Base-by-base conservation (phyloP, 2,888 invertebrate species). In the Athripsodes cinereus region DNA sequence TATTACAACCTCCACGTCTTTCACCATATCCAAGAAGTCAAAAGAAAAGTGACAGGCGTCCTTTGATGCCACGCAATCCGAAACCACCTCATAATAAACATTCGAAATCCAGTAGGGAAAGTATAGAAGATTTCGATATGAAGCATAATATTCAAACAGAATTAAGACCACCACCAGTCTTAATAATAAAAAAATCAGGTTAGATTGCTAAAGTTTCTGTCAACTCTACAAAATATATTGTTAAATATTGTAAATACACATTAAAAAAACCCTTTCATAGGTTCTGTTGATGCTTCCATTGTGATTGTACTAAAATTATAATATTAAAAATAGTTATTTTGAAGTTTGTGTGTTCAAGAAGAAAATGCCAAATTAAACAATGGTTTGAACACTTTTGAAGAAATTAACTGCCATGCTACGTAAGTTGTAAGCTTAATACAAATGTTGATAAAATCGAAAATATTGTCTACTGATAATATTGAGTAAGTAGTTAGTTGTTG, bases 1-100 rank as follows among this genome's bases (percentile, higher is more conserved):
- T 79, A 19, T 64, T 79, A 31, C 76, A 76, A 66, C 78, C 78
- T 31, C 78, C 79, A 46, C 74, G 76, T 3, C 71, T 69, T 1
- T 71, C 68, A 18, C 68, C 71, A 57, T 69, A 22, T 40, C 18
- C 20, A 10, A 61, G 61, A 44, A 40, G 19, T 8, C 52, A 55
- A 55, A 67, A 67, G 40, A 72, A 70, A 62, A 64, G 66, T 48
- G 75, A 74, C 26, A 72, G 71, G 58, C 67, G 69, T 53, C 68
- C 68, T 21, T 21, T 22, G 22, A 8, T n/a, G 26, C n/a, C 26
- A 48, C 11, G 13, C 48, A 48, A 19, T 2, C 48, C 19, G 10
- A 48, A 19, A 6, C 48, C 19, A 26, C 3, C 5, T 18, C 19
- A 18, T 21, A 18, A 19, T 20, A 19, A 21, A 48, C 2, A 18